These are phyloP conservation scores for Gallirallus australis DNA, from an alignment of 2,797 vertebrate species.

Conservation along the genomic window DNA sequence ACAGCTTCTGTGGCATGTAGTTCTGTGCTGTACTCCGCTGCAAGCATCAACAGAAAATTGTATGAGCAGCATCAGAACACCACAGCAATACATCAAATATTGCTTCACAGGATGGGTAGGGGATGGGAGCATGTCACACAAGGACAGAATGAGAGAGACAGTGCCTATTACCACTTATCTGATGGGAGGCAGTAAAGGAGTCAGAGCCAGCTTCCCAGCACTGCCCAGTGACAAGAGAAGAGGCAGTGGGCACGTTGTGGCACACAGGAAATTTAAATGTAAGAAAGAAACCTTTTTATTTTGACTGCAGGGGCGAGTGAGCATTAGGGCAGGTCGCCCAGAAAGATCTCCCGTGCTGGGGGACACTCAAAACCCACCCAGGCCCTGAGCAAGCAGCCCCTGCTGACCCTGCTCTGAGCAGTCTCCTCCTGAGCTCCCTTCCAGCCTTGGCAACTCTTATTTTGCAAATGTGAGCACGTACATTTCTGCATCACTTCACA, in stretches of 20 bases:
- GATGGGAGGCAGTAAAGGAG: accelerated
- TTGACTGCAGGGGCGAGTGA: not conserved
- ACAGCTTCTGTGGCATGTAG: accelerated
- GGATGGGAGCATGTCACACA: accelerated
- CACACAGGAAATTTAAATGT: not conserved
- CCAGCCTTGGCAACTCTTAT: not conserved
- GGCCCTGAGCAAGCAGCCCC: accelerated
- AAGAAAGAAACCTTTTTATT: not conserved
- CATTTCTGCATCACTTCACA: not conserved
- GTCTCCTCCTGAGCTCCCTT: not conserved
- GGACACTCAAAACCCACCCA: not conserved
- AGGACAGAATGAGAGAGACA: not conserved
- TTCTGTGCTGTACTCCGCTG: not conserved
- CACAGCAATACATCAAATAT: accelerated
- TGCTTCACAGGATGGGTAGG: not conserved
- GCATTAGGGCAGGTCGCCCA: not conserved
- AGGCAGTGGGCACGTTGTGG: not conserved
- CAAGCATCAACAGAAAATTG: not conserved
- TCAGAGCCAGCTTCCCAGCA: not conserved
- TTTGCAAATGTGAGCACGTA: not conserved
- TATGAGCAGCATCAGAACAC: not conserved
- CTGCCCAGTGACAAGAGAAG: not conserved
- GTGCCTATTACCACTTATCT: not conserved
- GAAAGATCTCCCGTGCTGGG: not conserved
- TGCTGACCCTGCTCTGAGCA: not conserved